Evolutionary conservation across 2,113 vertebrate genomes (phyloP), one percentile per base, ranked within the genome.

Genomic region (Pelodiscus sinensis): DNA sequence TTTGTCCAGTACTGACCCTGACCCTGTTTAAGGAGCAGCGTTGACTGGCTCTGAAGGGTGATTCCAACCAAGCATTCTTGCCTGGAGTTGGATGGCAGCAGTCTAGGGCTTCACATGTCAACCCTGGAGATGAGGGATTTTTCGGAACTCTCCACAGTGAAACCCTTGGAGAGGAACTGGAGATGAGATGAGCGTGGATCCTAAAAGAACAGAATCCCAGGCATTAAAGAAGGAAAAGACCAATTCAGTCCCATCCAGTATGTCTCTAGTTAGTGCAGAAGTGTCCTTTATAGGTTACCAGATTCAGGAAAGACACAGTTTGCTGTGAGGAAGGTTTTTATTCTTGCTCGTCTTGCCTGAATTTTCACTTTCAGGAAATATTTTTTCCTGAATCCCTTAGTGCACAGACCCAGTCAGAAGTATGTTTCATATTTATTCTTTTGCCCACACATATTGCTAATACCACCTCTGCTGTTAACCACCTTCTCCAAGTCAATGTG

Each of bases 11-110:
- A 75, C 35, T 79, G 56, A 92, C 12, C 73, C 71, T 15, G 16
- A 1, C 4, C 11, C 79, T 50, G 25, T 79, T 86, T 7, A 2
- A 29, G 56, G 82, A 55, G 21, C 73, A 60, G 4, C 44, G 51
- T 55, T 80, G 71, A 38, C 0, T 44, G 57, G 22, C 60, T 12
- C 0, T 0, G 9, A 56, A 51, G 79, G 81, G 27, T 82, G 73
- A 35, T 79, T 75, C 11, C 68, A 18, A 68, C 62, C 78, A 52
- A 44, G 18, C 24, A 13, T 52, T 56, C 51, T 19, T 29, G 1
- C 38, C 22, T 35, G 80, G 62, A 54, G 81, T 0, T 56, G n/a
- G 25, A 27, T 38, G 65, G 86, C 31, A 86, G 54, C 1, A 14
- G 6, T 55, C 21, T 1, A 2, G 14, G 31, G 38, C 2, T n/a